Evolutionary conservation across 2,888 invertebrate species (phyloP), one percentile per base, ranked within the genome.

Genomic region (Glaucopsyche alexis): DNA sequence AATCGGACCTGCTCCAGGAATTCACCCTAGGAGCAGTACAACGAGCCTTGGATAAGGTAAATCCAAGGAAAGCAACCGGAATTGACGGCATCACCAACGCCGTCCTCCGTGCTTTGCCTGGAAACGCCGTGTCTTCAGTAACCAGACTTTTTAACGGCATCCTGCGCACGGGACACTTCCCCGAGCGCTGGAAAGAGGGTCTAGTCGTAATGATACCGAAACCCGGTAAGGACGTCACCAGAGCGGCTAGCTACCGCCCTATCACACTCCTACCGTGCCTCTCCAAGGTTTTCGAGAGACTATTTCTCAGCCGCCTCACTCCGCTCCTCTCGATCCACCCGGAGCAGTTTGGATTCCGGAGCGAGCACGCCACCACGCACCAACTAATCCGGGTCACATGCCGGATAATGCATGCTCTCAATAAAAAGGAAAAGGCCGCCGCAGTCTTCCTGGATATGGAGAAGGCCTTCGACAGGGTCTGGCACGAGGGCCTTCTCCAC

Each of bases 71-170:
- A n/a, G 77, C 79, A 16, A 76, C 80, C 0, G 79, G 77, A 0
- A 16, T 64, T 0, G 79, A 80, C 49, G 55, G 71, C 1, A 71
- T 80, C 14, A 42, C 77, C 2, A 76, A 73, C 49, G 9, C 49
- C 6, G 77, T 75, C 1, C 72, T 77, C 1, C 60, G 65, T 2
- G 74, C 73, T 45, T 72, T 76, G 0, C 76, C 78, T 9, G n/a
- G 4, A 0, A 52, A 50, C 0, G 38, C 74, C 1, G 9, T 77
- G 0, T 75, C 50, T 0, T 72, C 77, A 0, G 0, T 78, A 2
- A 71, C 77, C 2, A 65, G 75, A 0, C 71, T 79, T 0, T 78
- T 72, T 50, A 80, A 77, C 47, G 77, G 77, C 1, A 74, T 78
- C 14, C 13, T 78, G 8, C 75, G 77, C 47, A 75, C 75, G 8